These are phyloP conservation scores for Leucosticte australis DNA, from an alignment of 2,113 vertebrate species.

Conservation along the genomic window DNA sequence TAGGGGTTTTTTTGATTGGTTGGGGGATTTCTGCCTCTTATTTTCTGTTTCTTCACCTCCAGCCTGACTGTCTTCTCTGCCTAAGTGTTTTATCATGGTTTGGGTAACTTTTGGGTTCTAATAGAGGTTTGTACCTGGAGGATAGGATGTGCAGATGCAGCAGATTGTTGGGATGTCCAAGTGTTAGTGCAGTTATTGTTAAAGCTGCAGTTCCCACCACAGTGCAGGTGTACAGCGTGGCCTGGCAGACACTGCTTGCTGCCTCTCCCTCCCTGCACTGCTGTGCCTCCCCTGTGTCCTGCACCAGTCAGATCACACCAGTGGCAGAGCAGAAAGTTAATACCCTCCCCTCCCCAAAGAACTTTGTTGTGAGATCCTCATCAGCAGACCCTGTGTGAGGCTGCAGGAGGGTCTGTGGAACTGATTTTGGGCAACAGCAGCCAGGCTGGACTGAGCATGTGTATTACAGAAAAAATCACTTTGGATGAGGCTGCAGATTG, in stretches of 20 bases:
- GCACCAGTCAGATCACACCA: background rate
- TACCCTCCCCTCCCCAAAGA: background rate
- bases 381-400: background rate
- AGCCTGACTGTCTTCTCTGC: background rate
- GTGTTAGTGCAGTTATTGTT: background rate
- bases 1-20: fast-evolving
- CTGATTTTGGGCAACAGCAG: background rate
- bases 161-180: background rate
- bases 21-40: background rate
- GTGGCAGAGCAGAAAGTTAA: background rate
- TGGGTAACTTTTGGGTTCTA: background rate
- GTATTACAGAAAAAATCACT: background rate
- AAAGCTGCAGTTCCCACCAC: background rate
- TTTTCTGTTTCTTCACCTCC: background rate
- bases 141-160: background rate
- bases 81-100: background rate
- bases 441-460: background rate
- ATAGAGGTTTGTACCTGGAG: background rate
- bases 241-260: background rate
- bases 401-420: background rate
- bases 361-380: background rate
- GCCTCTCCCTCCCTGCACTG: background rate
- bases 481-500: background rate
- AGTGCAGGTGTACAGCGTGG: background rate
- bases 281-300: background rate